Evolutionary conservation across 2,888 invertebrate genomes (phyloP).

Genomic region (Diarsia rubi): DNA sequence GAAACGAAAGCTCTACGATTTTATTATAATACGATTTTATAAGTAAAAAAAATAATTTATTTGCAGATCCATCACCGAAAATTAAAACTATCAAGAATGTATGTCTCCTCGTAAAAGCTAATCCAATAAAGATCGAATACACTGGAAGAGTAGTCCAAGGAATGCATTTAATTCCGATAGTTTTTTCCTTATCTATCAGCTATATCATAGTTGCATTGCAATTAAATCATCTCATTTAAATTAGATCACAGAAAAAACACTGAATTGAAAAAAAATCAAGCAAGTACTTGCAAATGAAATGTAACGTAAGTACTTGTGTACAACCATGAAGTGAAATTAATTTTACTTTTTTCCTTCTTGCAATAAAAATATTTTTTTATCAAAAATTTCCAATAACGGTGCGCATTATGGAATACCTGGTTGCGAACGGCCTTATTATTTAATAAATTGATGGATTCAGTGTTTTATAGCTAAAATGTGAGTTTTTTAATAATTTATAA

Average conservation of each 20-base stretch:
- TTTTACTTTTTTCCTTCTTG: not conserved
- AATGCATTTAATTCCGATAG: constrained; percentile 50
- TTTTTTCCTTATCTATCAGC: constrained; percentile 36
- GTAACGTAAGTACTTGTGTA: not conserved
- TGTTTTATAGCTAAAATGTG: not conserved
- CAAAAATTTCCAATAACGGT: no score
- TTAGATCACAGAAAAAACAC: not conserved
- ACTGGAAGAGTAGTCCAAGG: constrained; percentile 19
- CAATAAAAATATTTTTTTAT: no score
- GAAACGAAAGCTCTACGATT: no score
- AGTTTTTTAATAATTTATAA: no score
- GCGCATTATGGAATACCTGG: not conserved
- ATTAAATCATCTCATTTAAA: constrained; percentile 47
- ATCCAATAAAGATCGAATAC: constrained; percentile 38
- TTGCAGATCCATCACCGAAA: constrained; percentile 40
- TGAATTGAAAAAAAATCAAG: not conserved
- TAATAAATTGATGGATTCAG: not conserved
- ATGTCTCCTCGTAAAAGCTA: constrained; percentile 20
- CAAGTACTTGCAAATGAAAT: not conserved
- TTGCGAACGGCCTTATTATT: not conserved
- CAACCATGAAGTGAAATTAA: not conserved
- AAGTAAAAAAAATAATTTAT: not conserved
- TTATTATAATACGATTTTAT: no score
- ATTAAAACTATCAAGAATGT: constrained; percentile 33
- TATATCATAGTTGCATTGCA: constrained; percentile 51